These are phyloP conservation scores for Brevipalpus yothersi DNA, from an alignment of 1,140 invertebrate species.

Conservation along the genomic window DNA sequence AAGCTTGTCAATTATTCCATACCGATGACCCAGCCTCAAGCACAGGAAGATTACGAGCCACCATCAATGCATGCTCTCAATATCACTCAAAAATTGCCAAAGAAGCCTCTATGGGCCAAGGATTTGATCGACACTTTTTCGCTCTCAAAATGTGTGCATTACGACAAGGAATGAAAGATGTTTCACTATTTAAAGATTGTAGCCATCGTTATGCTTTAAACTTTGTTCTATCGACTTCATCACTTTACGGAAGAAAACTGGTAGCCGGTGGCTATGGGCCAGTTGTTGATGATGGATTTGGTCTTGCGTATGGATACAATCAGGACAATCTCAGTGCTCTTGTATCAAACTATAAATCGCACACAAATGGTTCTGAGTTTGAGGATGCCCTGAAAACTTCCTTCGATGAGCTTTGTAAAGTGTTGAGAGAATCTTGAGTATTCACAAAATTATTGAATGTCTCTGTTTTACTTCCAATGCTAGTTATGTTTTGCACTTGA, in stretches of 20 bases:
- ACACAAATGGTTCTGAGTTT: not conserved
- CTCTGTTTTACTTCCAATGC: too few relatives aligned
- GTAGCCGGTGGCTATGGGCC: constrained; percentile 76
- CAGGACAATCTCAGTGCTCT: constrained; percentile 40
- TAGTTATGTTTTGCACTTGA: too few relatives aligned
- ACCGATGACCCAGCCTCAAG: constrained; percentile 1
- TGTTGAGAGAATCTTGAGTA: too few relatives aligned
- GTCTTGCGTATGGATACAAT: constrained; percentile 55
- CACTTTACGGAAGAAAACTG: constrained; percentile 59
- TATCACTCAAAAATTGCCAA: constrained; percentile 58
- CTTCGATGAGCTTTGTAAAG: not conserved
- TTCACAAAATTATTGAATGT: too few relatives aligned
- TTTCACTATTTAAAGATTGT: constrained; percentile 47
- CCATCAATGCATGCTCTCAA: constrained; percentile 57
- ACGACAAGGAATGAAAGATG: constrained; percentile 23
- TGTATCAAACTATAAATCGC: not conserved
- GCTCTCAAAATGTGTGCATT: constrained; percentile 43
- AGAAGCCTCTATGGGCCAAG: constrained; percentile 91
- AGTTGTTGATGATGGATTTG: constrained; percentile 65
- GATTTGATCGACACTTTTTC: constrained; percentile 88
- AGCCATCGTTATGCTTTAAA: constrained; percentile 59
- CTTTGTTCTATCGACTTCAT: constrained; percentile 85
- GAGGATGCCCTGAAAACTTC: not conserved
- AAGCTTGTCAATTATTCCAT: constrained; percentile 13
- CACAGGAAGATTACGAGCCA: constrained; percentile 32